phyloP scores from a whole-genome alignment of 2,888 invertebrate species.

The Slavum lentiscoides region DNA sequence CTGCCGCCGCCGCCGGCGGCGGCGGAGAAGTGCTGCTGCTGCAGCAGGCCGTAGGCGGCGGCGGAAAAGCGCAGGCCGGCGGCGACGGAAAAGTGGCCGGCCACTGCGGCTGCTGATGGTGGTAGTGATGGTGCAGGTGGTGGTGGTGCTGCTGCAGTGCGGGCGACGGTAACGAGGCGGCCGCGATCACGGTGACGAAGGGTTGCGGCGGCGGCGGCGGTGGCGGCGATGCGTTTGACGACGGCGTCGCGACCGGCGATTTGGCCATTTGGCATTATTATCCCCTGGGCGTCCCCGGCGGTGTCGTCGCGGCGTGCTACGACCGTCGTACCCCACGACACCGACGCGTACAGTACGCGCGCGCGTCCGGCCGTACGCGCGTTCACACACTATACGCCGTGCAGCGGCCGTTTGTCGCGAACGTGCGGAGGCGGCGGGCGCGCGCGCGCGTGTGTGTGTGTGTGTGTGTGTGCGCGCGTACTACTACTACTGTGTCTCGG shows the following conservation, averaged over 20 bases:
- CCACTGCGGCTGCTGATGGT: neutral
- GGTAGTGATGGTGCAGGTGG: too few relatives aligned
- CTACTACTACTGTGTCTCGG: neutral
- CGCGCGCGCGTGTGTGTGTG: too few relatives aligned
- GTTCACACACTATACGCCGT: too few relatives aligned
- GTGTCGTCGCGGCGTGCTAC: neutral
- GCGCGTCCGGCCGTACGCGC: neutral
- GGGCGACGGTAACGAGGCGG: neutral
- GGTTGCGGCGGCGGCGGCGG: neutral
- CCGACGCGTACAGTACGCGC: neutral
- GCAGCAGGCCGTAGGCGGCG: too few relatives aligned
- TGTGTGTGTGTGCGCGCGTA: too few relatives aligned
- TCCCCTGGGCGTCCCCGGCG: neutral
- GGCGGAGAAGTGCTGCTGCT: too few relatives aligned
- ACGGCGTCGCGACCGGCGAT: constrained; percentile 49
- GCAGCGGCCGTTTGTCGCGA: neutral
- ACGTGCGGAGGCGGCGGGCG: neutral
- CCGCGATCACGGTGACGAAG: neutral
- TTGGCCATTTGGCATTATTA: constrained; percentile 53
- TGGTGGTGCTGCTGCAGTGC: too few relatives aligned
- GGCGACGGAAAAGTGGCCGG: neutral
- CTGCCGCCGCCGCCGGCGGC: too few relatives aligned
- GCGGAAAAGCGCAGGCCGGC: too few relatives aligned
- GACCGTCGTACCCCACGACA: neutral
- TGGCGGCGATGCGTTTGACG: constrained; percentile 32